Evolutionary conservation across 2,113 vertebrate genomes (phyloP).

Genomic region (Hippotragus niger): DNA sequence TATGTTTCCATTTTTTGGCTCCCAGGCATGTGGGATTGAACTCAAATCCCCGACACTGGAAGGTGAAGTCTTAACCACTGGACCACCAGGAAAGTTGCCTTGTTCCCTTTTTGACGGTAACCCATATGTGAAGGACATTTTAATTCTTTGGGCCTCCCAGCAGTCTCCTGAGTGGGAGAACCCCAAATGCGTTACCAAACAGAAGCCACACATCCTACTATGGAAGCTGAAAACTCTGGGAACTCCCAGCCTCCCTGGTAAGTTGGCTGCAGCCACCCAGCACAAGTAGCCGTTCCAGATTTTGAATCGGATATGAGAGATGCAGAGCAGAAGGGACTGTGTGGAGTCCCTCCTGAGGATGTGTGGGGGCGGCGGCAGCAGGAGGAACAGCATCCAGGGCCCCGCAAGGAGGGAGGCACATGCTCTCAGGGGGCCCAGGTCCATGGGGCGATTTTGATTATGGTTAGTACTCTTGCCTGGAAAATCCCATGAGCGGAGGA

Average conservation of each 20-base stretch:
- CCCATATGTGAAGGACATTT: background rate
- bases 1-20: background rate
- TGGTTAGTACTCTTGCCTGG: background rate
- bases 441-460: rapidly evolving
- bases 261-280: background rate
- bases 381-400: background rate
- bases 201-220: background rate
- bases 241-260: background rate
- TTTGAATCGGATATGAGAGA: background rate
- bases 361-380: rapidly evolving
- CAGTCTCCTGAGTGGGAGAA: background rate
- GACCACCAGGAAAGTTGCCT: background rate
- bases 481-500: no score
- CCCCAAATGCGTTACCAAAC: background rate
- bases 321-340: no score
- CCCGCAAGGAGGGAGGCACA: rapidly evolving
- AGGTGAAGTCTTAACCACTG: background rate
- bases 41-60: rapidly evolving
- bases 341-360: background rate
- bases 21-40: background rate
- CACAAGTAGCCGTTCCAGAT: background rate
- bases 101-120: background rate
- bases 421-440: rapidly evolving
- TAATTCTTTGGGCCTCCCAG: background rate
- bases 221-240: background rate